Conservation (phyloP, 92 coral and sea anemone genomes). For the Nematostella vectensis region DNA sequence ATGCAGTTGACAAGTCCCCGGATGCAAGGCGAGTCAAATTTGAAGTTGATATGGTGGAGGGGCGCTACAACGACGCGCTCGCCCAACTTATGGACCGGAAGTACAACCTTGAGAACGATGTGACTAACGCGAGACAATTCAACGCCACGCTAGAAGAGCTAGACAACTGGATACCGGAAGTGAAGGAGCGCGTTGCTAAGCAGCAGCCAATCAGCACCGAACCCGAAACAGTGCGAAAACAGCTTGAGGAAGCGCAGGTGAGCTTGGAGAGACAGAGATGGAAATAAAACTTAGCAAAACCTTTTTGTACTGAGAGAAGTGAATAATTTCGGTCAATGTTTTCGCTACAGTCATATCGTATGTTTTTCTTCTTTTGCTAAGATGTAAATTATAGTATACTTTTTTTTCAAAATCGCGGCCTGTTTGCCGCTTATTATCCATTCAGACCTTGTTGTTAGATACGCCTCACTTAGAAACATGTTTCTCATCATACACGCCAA, state of each 20-base stretch:
- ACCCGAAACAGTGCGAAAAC: constrained; percentile 77
- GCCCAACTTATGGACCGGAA: constrained; percentile 68
- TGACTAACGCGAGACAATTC: constrained; percentile 68
- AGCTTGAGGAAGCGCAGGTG: constrained; percentile 90
- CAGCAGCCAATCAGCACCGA: constrained; percentile 95
- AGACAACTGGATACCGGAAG: constrained; percentile 82
- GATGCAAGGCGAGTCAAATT: constrained; percentile 63
- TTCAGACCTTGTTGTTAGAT: no score
- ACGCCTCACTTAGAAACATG: no score
- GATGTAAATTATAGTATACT: no score
- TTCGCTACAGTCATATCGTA: background rate
- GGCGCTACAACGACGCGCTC: constrained; percentile 58
- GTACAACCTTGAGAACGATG: constrained; percentile 67
- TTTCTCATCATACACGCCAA: no score
- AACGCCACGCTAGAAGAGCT: constrained; percentile 66
- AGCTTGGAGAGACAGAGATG: constrained; percentile 7
- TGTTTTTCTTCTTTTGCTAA: no score
- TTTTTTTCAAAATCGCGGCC: no score
- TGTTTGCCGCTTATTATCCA: no score
- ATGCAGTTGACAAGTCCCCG: constrained; percentile 68
- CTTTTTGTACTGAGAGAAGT: background rate
- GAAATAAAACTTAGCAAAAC: background rate
- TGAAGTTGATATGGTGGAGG: constrained; percentile 53
- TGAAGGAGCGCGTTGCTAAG: constrained; percentile 60
- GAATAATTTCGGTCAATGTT: background rate